Evolutionary conservation across 2,113 vertebrate genomes (phyloP), one percentile per base, ranked within the genome.

Genomic region (Tragelaphus strepsiceros): DNA sequence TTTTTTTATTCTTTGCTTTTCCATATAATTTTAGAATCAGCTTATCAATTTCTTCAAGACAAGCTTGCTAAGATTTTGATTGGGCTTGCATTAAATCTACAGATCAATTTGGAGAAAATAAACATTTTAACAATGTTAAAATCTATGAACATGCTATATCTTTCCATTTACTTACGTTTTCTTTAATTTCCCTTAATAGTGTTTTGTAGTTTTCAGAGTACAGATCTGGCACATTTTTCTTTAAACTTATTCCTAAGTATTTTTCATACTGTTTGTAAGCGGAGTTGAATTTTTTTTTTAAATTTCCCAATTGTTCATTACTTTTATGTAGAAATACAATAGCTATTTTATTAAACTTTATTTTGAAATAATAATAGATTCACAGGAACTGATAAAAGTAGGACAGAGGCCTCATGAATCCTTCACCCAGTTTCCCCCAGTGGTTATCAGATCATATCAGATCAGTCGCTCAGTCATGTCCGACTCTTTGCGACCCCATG

Each of bases 1-100:
- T 78, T 74, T 74, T 92, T 82, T 77, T 24, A 88, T 78, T 95
- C 78, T 67, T 83, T 53, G 15, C 15, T 91, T 92, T 92, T 56
- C 15, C 35, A 51, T 58, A 43, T 84, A 58, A n/a, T 92, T 97
- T 95, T 84, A 64, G 85, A 96, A 94, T 94, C 59, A 92, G 28
- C 30, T 88, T 92, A 51, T 11, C 7, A 64, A 30, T 88, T 95
- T 92, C 49, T 84, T 51, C 7, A 84, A 95, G 83, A 78, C 17
- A 77, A 83, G 32, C 30, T 54, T 86, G 58, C 24, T 61, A 71
- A 58, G 51, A 43, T 51, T 88, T 80, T 96, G 28, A 88, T 74
- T 9, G 22, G 39, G 58, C 35, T 49, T 74, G 19, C 51, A 58
- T 87, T 82, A 87, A 83, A 62, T 87, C 49, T 90, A 58, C 24